These are phyloP conservation scores for Plectus sambesii DNA, from an alignment of 1,140 invertebrate genomes.

Conservation along the genomic window DNA sequence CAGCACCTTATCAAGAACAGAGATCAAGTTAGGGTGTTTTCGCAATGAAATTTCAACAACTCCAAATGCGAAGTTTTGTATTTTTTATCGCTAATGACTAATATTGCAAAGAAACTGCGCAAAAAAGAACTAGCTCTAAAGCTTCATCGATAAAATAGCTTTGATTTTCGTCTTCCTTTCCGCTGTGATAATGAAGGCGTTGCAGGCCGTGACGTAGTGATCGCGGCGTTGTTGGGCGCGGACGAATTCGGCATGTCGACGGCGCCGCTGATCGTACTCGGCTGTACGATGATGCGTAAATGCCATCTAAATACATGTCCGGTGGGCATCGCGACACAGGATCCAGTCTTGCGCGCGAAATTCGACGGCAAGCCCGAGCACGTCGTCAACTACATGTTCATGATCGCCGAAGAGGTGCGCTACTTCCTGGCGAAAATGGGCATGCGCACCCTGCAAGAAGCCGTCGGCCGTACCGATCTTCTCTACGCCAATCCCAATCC, in stretches of 20 bases:
- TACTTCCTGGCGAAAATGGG: slow-evolving; percentile 70
- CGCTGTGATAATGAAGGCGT: slow-evolving; percentile 13
- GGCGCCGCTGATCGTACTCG: slow-evolving; percentile 80
- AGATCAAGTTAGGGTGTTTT: too few species aligned
- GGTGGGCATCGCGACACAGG: slow-evolving; percentile 86
- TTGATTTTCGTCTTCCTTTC: not conserved
- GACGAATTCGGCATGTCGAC: slow-evolving; percentile 95
- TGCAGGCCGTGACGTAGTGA: slow-evolving; percentile 76
- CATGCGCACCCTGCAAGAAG: slow-evolving; percentile 71
- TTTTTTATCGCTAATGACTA: too few species aligned
- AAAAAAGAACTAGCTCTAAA: slow-evolving; percentile 3
- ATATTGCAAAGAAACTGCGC: too few species aligned
- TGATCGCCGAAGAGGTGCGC: slow-evolving; percentile 81
- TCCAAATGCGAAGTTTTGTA: too few species aligned
- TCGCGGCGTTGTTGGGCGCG: slow-evolving; percentile 82
- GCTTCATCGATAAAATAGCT: too few species aligned
- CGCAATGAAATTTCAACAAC: too few species aligned
- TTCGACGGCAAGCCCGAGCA: slow-evolving; percentile 90
- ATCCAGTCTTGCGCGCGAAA: slow-evolving; percentile 79
- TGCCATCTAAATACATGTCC: slow-evolving; percentile 96
- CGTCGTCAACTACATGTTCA: slow-evolving; percentile 87
- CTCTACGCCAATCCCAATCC: slow-evolving; percentile 46
- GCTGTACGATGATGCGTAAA: slow-evolving; percentile 97
- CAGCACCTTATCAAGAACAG: too few species aligned
- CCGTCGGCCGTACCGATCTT: slow-evolving; percentile 83